Evolutionary conservation across 2,888 invertebrate genomes (phyloP), one percentile per base, ranked within the genome.

Genomic region (Scaptodrosophila latifasciaeformis): DNA sequence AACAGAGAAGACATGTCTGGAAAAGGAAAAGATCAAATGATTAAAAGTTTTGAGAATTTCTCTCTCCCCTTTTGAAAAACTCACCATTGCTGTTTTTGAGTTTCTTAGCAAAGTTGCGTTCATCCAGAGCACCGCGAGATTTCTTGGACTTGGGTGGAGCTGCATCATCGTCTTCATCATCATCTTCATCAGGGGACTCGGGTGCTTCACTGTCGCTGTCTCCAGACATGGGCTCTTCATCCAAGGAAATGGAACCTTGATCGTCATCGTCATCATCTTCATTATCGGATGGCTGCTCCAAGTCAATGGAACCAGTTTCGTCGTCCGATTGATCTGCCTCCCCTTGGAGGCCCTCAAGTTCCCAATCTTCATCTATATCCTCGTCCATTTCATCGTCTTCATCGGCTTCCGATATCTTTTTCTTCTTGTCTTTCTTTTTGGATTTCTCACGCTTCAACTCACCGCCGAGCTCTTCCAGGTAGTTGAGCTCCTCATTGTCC

Each of bases 1-100:
- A 95, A 95, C 29, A 94, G 81, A 0, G 91, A 90, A 35, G 89
- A 88, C 39, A 90, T 87, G 67, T 91, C 90, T 86, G 54, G 9
- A 55, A 49, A 60, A 30, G 19, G 27, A 19, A 57, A 9, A 35
- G 19, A 18, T 34, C 30, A 47, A 13, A 29, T 42, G 7, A 46
- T 37, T 13, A 30, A 19, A n/a, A n/a, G n/a, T n/a, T n/a, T n/a
- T n/a, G n/a, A n/a, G n/a, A n/a, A 17, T 5, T 31, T 2, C 7
- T 1, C 50, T 59, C n/a, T n/a, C n/a, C n/a, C n/a, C n/a, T n/a
- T n/a, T n/a, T n/a, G n/a, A n/a, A n/a, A n/a, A n/a, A 60, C 53
- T 62, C 62, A 86, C 86, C 84, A 54, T 62, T 67, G 51, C 82
- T 85, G 15, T 82, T 79, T 47, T 86, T 86, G 1, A 86, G 65